Evolutionary conservation across 2,797 vertebrate genomes (phyloP), one percentile per base, ranked within the genome.

Genomic region (Stomatorhinus walkeri): DNA sequence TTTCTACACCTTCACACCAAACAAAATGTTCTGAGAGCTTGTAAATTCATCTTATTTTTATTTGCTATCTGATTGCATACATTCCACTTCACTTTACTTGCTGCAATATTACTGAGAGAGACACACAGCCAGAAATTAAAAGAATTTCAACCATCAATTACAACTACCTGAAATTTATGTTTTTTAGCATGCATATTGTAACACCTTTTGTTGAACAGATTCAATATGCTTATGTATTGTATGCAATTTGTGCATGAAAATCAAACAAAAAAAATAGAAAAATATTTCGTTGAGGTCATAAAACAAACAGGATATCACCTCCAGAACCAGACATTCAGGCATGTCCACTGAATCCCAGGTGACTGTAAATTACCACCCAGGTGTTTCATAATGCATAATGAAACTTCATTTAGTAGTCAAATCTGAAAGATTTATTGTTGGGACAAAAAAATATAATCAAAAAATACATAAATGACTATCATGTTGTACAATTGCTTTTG

Each of bases 361-460:
- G 79, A 48, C 81, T 51, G 48, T 49, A n/a, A 46, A 28, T 51
- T 49, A 22, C n/a, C n/a, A 85, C 81, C 22, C 22, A 51, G 22
- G 81, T 85, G 43, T 51, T 51, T 51, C 0, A n/a, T 51, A 51
- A 6, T 24, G 43, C 9, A 48, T 28, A 48, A 49, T 1, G 48
- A 85, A 85, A 85, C 81, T 12, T 83, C 19, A 83, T 83, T 83
- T 76, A 76, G 10, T 40, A 43, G 14, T 81, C 76, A 81, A 81
- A 81, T 81, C 14, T 81, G 76, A 81, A 46, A 19, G 36, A 43
- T 19, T 46, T 81, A 81, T 81, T 7, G 19, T 46, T 81, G 76
- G 40, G 12, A 36, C 64, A 32, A 79, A 79, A n/a, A 43, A 76
- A 40, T 19, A 6, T 43, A 79, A 79, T 7, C 0, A 3, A 76